Percentiles rank a stretch among this genome's conserved stretches.
Conservation (phyloP, 2,113 vertebrate genomes). For the Gallinago media region DNA sequence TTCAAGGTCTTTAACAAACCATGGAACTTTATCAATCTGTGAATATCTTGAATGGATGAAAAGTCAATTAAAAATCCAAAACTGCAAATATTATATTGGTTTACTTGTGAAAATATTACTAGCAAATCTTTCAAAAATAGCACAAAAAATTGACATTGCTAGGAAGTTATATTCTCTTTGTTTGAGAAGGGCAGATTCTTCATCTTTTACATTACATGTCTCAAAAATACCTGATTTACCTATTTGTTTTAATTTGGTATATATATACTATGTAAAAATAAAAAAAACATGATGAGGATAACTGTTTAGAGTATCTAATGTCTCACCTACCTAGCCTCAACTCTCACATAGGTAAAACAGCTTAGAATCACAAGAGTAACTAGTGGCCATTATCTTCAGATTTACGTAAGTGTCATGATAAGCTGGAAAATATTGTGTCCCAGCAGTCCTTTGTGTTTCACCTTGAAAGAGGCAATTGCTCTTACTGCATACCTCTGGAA, state of each 20-base stretch:
- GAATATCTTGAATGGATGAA: not conserved
- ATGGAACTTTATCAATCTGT: not conserved
- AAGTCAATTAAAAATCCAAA: not conserved
- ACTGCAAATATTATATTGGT: not conserved
- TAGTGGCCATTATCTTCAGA: not conserved
- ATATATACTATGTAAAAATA: not conserved
- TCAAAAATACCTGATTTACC: not conserved
- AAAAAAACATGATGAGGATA: accelerated
- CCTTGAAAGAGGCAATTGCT: not conserved
- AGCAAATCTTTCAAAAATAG: not conserved
- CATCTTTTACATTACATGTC: not conserved
- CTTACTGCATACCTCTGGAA: not conserved
- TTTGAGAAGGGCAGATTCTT: not conserved
- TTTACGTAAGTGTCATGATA: not conserved
- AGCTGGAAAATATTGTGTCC: not conserved
- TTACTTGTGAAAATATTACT: not conserved
- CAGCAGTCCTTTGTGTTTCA: not conserved
- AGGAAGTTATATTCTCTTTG: not conserved
- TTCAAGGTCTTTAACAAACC: constrained; percentile 2
- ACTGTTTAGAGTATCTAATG: not conserved
- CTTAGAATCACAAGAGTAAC: not conserved
- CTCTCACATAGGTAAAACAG: not conserved
- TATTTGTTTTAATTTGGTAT: not conserved
- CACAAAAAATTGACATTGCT: not conserved
- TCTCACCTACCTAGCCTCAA: not conserved